Percentiles rank a stretch among this genome's conserved stretches.
phyloP scores from a whole-genome alignment of 64 coral and sea anemone genomes.

The Montipora efflorescens region DNA sequence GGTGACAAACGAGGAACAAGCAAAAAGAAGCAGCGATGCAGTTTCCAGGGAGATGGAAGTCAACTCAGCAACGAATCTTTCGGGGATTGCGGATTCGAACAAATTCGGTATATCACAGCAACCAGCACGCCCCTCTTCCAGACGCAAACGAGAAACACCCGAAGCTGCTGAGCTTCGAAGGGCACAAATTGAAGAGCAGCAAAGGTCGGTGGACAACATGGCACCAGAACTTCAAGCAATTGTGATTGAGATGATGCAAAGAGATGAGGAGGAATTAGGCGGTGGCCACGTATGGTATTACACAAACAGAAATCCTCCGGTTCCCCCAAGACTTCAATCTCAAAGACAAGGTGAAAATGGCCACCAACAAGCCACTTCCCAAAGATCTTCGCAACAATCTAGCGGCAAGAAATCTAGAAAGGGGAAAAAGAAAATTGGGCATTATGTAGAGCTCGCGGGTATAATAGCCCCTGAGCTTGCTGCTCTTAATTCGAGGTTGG shows the following conservation, averaged over 20 bases:
- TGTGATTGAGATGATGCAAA: slow-evolving; percentile 37
- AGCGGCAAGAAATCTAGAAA: slow-evolving; percentile 33
- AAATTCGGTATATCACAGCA: neutral
- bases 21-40: neutral
- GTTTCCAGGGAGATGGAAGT: neutral
- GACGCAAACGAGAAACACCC: neutral
- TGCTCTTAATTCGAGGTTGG: slow-evolving; percentile 19
- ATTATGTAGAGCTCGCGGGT: slow-evolving; percentile 50
- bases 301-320: neutral
- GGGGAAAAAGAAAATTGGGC: neutral
- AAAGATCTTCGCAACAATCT: neutral
- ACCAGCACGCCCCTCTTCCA: neutral
- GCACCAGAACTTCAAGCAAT: slow-evolving; percentile 28
- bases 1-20: neutral
- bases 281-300: neutral
- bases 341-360: neutral
- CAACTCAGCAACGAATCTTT: neutral
- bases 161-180: neutral
- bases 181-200: slow-evolving; percentile 17
- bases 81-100: neutral
- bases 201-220: slow-evolving; percentile 15
- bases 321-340: neutral
- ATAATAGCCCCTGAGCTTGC: slow-evolving; percentile 50
- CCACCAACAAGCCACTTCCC: neutral
- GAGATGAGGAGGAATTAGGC: slow-evolving; percentile 1